phyloP scores from a whole-genome alignment of 2,113 vertebrate species.

The Pomatostomus ruficeps region DNA sequence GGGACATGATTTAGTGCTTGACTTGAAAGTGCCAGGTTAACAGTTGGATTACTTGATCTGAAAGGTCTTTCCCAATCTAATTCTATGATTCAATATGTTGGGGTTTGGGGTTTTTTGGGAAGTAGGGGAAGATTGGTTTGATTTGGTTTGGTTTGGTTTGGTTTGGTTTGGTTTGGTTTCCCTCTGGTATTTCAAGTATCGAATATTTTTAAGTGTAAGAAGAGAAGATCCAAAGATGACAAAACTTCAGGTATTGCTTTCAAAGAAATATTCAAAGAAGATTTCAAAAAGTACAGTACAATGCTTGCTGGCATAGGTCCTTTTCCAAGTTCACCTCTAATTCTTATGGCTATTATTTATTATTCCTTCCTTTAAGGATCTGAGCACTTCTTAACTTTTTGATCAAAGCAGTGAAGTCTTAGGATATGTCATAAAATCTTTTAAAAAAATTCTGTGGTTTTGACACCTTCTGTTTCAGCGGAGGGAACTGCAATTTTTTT shows the following conservation, averaged over 20 bases:
- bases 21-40: neutral
- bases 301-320: neutral
- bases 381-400: neutral
- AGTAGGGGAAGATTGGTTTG: neutral
- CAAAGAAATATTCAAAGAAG: neutral
- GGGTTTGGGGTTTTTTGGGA: accelerated
- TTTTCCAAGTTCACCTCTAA: neutral
- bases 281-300: neutral
- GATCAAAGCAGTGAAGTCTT: neutral
- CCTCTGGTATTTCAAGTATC: accelerated
- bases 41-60: neutral
- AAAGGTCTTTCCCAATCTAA: neutral
- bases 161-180: neutral
- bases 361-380: neutral
- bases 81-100: neutral
- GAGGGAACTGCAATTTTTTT: neutral
- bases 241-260: neutral
- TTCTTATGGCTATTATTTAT: neutral
- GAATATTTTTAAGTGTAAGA: neutral
- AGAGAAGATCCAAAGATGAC: neutral
- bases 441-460: neutral
- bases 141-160: neutral
- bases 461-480: neutral
- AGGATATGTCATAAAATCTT: neutral
- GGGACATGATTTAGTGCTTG: neutral